Conservation (phyloP, 2,888 invertebrate species). For the Hemistola chrysoprasaria region DNA sequence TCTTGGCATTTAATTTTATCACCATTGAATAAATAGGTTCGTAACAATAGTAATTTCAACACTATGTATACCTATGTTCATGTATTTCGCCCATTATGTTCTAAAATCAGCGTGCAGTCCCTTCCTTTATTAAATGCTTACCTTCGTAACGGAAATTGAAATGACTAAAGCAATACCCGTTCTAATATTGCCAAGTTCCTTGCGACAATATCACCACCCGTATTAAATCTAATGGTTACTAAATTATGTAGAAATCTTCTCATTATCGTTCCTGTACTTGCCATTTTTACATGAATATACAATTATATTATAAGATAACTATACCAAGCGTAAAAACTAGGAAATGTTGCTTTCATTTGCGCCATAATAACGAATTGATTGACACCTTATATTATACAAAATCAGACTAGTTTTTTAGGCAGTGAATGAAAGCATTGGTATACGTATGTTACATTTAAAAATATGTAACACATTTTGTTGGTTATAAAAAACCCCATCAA, state of each 20-base stretch:
- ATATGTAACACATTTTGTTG: too few relatives aligned
- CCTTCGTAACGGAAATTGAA: constrained; percentile 52
- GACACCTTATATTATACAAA: too few relatives aligned
- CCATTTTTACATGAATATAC: not conserved
- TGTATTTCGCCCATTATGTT: constrained; percentile 32
- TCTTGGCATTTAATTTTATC: constrained; percentile 19
- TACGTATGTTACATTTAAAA: too few relatives aligned
- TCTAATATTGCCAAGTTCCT: constrained; percentile 46
- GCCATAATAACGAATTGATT: too few relatives aligned
- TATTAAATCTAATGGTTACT: constrained; percentile 10
- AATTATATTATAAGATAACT: too few relatives aligned
- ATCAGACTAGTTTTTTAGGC: too few relatives aligned
- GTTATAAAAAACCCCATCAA: too few relatives aligned
- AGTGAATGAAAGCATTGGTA: too few relatives aligned
- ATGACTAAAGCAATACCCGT: constrained; percentile 45
- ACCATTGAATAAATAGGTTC: constrained; percentile 11
- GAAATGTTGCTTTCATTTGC: too few relatives aligned
- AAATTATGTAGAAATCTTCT: constrained; percentile 9
- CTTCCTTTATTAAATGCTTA: constrained; percentile 48
- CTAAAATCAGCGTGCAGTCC: constrained; percentile 36
- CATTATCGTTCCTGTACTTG: constrained; percentile 8
- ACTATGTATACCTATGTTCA: constrained; percentile 8
- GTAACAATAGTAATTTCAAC: constrained; percentile 15
- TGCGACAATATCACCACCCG: constrained; percentile 19
- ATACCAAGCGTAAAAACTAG: too few relatives aligned